Evolutionary conservation across 2,888 invertebrate species (phyloP), one percentile per base, ranked within the genome.

Genomic region (Rotaria sp.): DNA sequence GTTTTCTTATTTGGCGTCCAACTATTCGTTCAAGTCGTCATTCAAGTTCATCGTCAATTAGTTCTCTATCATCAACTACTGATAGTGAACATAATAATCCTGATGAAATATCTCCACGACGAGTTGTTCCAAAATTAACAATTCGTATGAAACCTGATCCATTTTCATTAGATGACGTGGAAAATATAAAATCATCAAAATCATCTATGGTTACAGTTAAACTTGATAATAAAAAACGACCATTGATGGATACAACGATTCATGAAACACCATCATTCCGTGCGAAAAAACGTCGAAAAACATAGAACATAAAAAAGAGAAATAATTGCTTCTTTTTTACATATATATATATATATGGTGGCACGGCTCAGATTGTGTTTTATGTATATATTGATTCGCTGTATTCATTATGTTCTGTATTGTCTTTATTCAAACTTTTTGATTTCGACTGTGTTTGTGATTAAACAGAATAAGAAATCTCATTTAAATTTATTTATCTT

Each of bases 121-220:
- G 21, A 67, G 2, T 21, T 38, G 35, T 80, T 41, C 45, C 80
- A 4, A 80, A 80, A 80, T 26, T 80, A n/a, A 45, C 45, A 35
- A 80, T 80, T 80, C 45, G 45, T 13, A 35, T n/a, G 10, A 41
- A 21, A 45, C n/a, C 45, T n/a, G 80, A 80, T 80, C 80, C 80
- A n/a, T 45, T 80, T 13, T 80, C n/a, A 45, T n/a, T 80, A 15
- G 45, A 80, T 80, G 45, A 80, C n/a, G 26, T 80, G 0, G 80
- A 80, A 80, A 80, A 80, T 45, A 80, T 80, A 2, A 67, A 67
- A 67, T 18, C 67, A 67, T n/a, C 80, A 5, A 80, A 41, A 45
- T 13, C 80, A n/a, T 80, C 80, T 4, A 5, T 45, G 45, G 35
- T 67, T 67, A 35, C 35, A 38, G 35, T 67, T 30, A 67, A 67